Percentiles rank a stretch among this genome's conserved stretches.
phyloP scores from a whole-genome alignment of 2,797 vertebrate species.

The Coregonus ussuriensis region DNA sequence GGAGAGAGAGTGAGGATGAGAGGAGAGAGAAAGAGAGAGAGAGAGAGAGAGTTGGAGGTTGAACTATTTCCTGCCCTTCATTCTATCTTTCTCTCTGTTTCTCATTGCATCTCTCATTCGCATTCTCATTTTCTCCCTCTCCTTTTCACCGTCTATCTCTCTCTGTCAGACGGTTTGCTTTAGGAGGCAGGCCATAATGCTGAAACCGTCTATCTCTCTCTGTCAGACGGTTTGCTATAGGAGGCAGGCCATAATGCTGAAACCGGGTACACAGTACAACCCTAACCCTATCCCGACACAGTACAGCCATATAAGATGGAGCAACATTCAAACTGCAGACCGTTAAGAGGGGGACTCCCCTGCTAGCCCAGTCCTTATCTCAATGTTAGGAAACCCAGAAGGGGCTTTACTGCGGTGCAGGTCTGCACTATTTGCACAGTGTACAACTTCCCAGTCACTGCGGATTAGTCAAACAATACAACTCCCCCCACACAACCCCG shows the following conservation, averaged over 20 bases:
- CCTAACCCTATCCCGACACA: no score
- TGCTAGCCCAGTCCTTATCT: constrained; percentile 69
- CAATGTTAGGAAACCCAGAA: constrained; percentile 65
- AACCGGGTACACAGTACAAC: not conserved
- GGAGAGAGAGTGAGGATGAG: no score
- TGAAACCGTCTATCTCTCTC: not conserved
- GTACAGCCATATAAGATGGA: constrained; percentile 27
- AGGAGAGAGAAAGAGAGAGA: no score
- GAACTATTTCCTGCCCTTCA: no score
- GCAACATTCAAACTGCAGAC: constrained; percentile 26
- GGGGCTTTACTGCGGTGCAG: constrained; percentile 69
- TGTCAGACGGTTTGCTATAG: not conserved
- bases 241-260: not conserved
- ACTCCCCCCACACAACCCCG: constrained; percentile 58
- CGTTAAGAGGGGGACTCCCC: constrained; percentile 54
- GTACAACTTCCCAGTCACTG: constrained; percentile 79
- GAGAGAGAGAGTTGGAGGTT: not conserved
- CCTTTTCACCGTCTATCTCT: not conserved
- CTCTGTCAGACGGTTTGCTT: no score
- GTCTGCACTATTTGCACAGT: constrained; percentile 76
- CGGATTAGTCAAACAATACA: constrained; percentile 79
- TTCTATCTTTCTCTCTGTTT: constrained; percentile 1
- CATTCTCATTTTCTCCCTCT: no score
- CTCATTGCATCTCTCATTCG: not conserved
- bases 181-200: no score